Conservation (phyloP, 2,888 invertebrate genomes). For the Agrochola lychnidis region DNA sequence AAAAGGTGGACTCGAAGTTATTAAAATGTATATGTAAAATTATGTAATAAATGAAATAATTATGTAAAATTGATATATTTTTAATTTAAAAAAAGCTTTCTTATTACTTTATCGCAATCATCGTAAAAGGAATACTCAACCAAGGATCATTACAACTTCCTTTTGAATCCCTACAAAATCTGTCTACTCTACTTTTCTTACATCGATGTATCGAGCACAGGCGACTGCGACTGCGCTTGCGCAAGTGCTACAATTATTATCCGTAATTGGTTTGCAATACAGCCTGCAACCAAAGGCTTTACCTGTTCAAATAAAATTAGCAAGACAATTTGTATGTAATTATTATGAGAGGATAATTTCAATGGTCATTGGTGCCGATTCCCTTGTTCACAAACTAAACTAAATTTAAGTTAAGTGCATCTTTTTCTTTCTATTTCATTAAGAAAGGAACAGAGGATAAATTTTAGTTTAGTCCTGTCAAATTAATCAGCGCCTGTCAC, state of each 20-base stretch:
- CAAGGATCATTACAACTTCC: background rate
- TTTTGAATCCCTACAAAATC: background rate
- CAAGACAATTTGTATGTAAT: background rate
- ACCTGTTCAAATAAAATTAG: slow-evolving; percentile 28
- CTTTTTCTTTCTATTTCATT: too few relatives aligned
- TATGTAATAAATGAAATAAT: too few relatives aligned
- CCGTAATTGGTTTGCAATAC: slow-evolving; percentile 69
- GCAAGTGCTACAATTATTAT: slow-evolving; percentile 73
- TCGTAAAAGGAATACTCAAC: background rate
- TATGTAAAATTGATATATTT: background rate
- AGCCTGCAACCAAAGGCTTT: slow-evolving; percentile 37
- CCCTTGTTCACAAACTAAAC: too few relatives aligned
- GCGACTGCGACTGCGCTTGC: slow-evolving; percentile 65
- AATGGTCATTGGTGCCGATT: too few relatives aligned
- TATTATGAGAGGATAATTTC: background rate
- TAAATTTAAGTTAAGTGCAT: too few relatives aligned
- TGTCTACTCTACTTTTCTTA: slow-evolving; percentile 62
- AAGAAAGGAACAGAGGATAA: too few relatives aligned
- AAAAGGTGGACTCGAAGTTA: too few relatives aligned
- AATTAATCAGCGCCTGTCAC: too few relatives aligned
- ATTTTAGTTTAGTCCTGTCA: too few relatives aligned
- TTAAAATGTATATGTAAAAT: too few relatives aligned
- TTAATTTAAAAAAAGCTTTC: background rate
- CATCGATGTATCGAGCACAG: slow-evolving; percentile 60
- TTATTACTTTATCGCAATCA: background rate